Evolutionary conservation across 2,888 invertebrate genomes (phyloP), one percentile per base, ranked within the genome.

Genomic region (Sarcophaga carnaria): DNA sequence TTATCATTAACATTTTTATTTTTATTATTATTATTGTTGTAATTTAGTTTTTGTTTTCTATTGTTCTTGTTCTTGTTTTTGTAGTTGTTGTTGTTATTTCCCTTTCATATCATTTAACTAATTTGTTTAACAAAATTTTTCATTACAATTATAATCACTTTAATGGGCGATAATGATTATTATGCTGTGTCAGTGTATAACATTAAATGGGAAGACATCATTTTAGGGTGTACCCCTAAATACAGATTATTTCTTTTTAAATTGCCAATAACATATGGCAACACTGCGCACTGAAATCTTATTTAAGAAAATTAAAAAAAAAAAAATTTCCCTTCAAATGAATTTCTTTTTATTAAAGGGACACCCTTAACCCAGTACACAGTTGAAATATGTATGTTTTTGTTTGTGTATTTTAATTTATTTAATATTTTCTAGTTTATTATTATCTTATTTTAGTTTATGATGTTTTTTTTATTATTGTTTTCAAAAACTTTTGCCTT

Each of bases 91-190:
- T 59, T 59, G 20, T 47, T 37, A 27, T 47, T 71, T 60, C n/a
- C 14, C n/a, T 66, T 45, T 3, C n/a, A 77, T 71, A 77, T 60
- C 59, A 14, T 77, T 77, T 59, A 64, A 63, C 59, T 64, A n/a
- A 82, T 77, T 82, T 82, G 59, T 59, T 77, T 64, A 70, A 71
- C 37, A 12, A 82, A 82, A 71, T 66, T 64, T 63, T 75, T 75
- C 45, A 66, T 60, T 54, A 75, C 72, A 66, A 76, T 79, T 82
- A 79, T 67, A 79, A 82, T 79, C 67, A 75, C 69, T 86, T 82
- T 67, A 79, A 67, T 82, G 60, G 60, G 8, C 67, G 79, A 67
- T 86, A 79, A 82, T 82, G 69, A 71, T 71, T 22, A 54, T 75
- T 37, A 49, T 62, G 20, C 14, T 62, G 20, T 11, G 64, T 71